Evolutionary conservation across 2,888 invertebrate genomes (phyloP).

Genomic region (Drosophila melanosoma): DNA sequence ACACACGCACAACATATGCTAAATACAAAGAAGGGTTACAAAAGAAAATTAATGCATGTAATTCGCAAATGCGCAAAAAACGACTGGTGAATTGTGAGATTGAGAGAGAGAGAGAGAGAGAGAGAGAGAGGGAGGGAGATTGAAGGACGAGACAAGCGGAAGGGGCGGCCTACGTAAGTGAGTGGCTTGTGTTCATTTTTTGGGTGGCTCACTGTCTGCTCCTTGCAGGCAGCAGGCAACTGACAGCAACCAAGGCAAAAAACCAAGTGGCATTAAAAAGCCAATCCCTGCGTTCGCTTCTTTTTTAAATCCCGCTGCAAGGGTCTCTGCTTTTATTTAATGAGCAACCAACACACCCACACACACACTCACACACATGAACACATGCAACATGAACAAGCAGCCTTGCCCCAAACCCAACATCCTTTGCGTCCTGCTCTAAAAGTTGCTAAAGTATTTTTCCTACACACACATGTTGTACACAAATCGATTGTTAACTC

Average conservation of each 20-base stretch:
- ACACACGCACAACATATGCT: constrained; percentile 49
- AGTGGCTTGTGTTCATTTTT: constrained; percentile 16
- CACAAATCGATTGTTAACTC: constrained; percentile 70
- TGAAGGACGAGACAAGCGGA: constrained; percentile 16
- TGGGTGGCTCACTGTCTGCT: constrained; percentile 41
- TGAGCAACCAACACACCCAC: constrained; percentile 47
- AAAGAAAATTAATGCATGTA: constrained; percentile 80
- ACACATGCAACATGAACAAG: constrained; percentile 13
- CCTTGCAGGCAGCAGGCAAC: constrained; percentile 25
- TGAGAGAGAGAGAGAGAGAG: constrained; percentile 12
- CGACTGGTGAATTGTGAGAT: constrained; percentile 23
- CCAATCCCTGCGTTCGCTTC: constrained; percentile 61
- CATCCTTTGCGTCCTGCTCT: constrained; percentile 24
- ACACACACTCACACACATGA: constrained; percentile 3
- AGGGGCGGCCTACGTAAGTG: constrained; percentile 12
- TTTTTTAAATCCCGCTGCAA: constrained; percentile 55
- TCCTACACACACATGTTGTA: constrained; percentile 30
- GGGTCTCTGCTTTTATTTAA: constrained; percentile 66
- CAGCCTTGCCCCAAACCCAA: neutral
- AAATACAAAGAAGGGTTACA: constrained; percentile 74
- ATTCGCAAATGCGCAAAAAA: constrained; percentile 73
- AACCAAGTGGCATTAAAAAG: constrained; percentile 71
- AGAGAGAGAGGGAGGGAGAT: neutral
- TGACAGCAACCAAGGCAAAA: constrained; percentile 40
- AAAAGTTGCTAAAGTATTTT: constrained; percentile 51